A percentile compares a stretch with the other conserved stretches of the same genome.
Conservation (phyloP, 2,888 invertebrate genomes). For the Furcula furcula region DNA sequence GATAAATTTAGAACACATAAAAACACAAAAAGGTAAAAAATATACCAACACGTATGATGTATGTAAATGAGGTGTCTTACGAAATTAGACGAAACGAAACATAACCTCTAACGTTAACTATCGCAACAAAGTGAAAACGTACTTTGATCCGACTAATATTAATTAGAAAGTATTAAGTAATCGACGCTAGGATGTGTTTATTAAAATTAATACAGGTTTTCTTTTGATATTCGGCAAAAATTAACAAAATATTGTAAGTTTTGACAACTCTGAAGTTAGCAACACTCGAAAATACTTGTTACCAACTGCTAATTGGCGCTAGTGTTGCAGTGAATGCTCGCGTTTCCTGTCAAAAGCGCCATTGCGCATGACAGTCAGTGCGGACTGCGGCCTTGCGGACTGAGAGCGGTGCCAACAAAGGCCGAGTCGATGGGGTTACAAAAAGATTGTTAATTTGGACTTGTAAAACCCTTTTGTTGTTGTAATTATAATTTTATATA, state of each 20-base stretch:
- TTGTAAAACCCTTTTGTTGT: conserved; percentile 78
- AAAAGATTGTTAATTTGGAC: conserved; percentile 80
- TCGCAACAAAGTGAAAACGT: too few species aligned
- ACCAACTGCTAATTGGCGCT: conserved; percentile 72
- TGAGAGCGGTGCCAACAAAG: conserved; percentile 82
- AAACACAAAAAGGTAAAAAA: too few species aligned
- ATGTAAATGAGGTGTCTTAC: conserved; percentile 36
- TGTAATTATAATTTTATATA: conserved; percentile 81
- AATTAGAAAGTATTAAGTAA: conserved; percentile 14
- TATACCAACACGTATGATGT: conserved; percentile 45
- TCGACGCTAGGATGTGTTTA: conserved; percentile 3
- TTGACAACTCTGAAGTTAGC: conserved; percentile 48
- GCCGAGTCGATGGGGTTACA: conserved; percentile 82
- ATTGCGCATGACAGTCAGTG: conserved; percentile 82
- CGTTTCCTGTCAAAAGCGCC: conserved; percentile 80
- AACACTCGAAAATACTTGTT: conserved; percentile 48
- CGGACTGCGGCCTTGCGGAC: conserved; percentile 83
- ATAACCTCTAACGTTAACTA: conserved; percentile 56
- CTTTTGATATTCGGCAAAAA: conserved; percentile 24
- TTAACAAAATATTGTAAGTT: conserved; percentile 38
- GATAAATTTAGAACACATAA: conserved; percentile 10
- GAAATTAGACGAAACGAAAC: conserved; percentile 40
- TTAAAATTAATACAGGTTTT: conserved; percentile 15
- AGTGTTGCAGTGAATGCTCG: conserved; percentile 76
- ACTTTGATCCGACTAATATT: conserved; percentile 3